Percentiles rank a stretch among this genome's conserved stretches.
Conservation (phyloP, 2,888 invertebrate species). For the Euplexia lucipara region DNA sequence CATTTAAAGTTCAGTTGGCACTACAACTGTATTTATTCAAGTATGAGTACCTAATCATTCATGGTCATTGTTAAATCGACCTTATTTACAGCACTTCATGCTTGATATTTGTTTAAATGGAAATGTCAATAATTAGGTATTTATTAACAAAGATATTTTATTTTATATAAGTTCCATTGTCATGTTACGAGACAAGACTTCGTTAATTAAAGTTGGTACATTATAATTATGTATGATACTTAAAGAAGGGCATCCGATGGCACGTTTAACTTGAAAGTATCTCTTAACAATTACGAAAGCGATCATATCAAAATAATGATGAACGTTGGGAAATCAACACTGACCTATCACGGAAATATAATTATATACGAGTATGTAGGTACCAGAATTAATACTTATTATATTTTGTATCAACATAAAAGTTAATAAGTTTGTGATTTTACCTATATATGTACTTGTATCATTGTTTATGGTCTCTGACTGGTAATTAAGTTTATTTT, state of each 20-base stretch:
- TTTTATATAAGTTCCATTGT: neutral
- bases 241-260: constrained; percentile 24
- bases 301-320: constrained; percentile 38
- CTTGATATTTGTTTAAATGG: no score
- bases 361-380: constrained; percentile 49
- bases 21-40: no score
- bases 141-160: neutral
- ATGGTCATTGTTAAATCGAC: no score
- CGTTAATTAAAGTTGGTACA: constrained; percentile 3
- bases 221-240: constrained; percentile 25
- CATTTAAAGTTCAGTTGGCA: no score
- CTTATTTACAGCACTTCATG: no score
- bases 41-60: no score
- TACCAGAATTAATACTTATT: constrained; percentile 15
- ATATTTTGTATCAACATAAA: constrained; percentile 3
- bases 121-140: no score
- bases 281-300: constrained; percentile 32
- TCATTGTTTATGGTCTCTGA: constrained; percentile 2
- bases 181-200: constrained; percentile 5
- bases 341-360: constrained; percentile 57
- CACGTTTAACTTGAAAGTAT: constrained; percentile 17
- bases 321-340: constrained; percentile 16
- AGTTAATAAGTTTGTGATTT: neutral
- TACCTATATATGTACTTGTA: neutral
- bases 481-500: neutral